phyloP scores from a whole-genome alignment of 2,113 vertebrate genomes.

The Empidonax traillii region DNA sequence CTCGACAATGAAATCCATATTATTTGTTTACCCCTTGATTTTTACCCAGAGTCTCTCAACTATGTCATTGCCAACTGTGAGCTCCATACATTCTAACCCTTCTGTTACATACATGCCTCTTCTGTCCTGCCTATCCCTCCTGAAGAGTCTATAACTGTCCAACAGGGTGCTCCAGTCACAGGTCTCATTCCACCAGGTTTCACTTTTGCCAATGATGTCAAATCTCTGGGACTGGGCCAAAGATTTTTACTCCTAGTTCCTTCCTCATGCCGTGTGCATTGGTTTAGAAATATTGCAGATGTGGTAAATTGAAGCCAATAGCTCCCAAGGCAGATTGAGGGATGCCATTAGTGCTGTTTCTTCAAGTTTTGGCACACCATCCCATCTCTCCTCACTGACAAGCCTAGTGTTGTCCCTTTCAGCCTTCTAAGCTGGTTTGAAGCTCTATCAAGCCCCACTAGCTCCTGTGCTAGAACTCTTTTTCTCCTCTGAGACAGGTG shows the following conservation, averaged over 20 bases:
- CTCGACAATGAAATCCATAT: not conserved
- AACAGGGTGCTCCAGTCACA: not conserved
- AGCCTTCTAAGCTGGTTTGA: not conserved
- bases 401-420: not conserved
- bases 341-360: not conserved
- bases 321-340: not conserved
- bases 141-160: not conserved
- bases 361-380: not conserved
- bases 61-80: not conserved
- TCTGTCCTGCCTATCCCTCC: not conserved
- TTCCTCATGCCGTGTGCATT: not conserved
- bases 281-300: not conserved
- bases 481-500: not conserved
- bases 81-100: not conserved
- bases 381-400: not conserved
- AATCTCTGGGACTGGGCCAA: not conserved
- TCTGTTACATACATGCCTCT: not conserved
- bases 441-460: not conserved
- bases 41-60: not conserved
- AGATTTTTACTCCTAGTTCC: not conserved
- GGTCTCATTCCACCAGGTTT: not conserved
- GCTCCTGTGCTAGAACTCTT: not conserved
- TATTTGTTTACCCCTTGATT: not conserved
- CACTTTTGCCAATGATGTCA: not conserved
- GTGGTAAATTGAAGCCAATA: not conserved